Evolutionary conservation across 2,888 invertebrate species (phyloP), one percentile per base, ranked within the genome.

Genomic region (Drosophila bunnanda): DNA sequence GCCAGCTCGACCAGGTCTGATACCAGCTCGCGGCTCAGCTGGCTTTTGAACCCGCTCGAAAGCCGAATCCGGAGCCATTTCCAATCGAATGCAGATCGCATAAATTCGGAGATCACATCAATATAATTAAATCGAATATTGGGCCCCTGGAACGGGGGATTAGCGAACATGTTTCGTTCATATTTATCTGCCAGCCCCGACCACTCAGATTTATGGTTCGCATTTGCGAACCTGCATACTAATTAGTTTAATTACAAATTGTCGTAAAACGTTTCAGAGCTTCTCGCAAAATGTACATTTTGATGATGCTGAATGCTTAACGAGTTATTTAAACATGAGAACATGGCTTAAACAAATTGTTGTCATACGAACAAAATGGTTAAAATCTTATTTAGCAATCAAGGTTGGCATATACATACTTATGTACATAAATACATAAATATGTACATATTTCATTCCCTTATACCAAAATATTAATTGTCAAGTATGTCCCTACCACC

Each of bases 151-250:
- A 71, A 57, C 59, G 43, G 44, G 54, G 61, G 66, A 62, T 72
- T 57, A 56, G 43, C 30, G 68, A 82, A 79, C 88, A 74, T 80
- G 86, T 82, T 79, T 65, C 56, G 61, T 61, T 46, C 54, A 44
- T 85, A 82, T 88, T 68, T 73, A 73, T 69, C 52, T 73, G 17
- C 28, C 50, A 38, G 43, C 32, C 50, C 32, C 44, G 41, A 34
- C 50, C 64, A 44, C 36, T 62, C 52, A 50, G 82, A 78, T 74
- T 68, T 83, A 80, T 65, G 50, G 52, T 13, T 20, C 38, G 71
- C 46, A 59, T 32, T 69, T 56, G 57, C 66, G 64, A 43, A 64
- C 74, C 53, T 73, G 85, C 70, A 71, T 71, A 85, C 77, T 66
- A 87, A 84, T 76, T 72, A 46, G 48, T 68, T 75, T 64, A 64